Conservation (phyloP, 2,113 vertebrate species). For the Ceyx melanurus region DNA sequence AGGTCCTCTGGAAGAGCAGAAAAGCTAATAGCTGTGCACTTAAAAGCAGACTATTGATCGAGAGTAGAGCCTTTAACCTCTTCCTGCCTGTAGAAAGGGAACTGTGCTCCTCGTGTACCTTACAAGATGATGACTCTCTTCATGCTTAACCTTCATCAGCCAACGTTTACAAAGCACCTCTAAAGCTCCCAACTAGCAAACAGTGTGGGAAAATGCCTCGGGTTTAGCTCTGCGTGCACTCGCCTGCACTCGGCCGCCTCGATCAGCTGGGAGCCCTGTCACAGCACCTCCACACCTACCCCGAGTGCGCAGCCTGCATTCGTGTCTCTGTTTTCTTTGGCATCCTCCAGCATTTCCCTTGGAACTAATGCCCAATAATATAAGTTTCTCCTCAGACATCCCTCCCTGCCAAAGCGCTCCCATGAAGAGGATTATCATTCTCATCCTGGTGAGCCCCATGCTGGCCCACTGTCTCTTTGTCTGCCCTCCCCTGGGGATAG, state of each 20-base stretch:
- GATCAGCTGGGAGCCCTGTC: rapidly evolving
- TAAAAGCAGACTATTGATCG: neutral
- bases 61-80: neutral
- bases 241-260: neutral
- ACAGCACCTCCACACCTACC: neutral
- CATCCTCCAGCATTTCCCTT: neutral
- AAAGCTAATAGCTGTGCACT: neutral
- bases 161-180: neutral
- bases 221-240: neutral
- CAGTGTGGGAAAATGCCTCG: neutral
- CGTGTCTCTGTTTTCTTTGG: constrained; percentile 1
- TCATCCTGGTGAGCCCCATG: neutral
- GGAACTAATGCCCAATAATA: neutral
- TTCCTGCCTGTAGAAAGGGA: neutral
- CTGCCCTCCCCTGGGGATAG: neutral
- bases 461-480: neutral
- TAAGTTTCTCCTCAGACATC: neutral
- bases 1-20: neutral
- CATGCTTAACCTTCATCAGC: neutral
- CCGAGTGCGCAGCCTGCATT: neutral
- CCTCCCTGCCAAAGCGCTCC: neutral
- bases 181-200: neutral
- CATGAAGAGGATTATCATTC: constrained; percentile 11
- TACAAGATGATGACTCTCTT: neutral
- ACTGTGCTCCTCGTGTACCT: neutral